Evolutionary conservation across 1,140 invertebrate genomes (phyloP).

Genomic region (Drosophila miranda): DNA sequence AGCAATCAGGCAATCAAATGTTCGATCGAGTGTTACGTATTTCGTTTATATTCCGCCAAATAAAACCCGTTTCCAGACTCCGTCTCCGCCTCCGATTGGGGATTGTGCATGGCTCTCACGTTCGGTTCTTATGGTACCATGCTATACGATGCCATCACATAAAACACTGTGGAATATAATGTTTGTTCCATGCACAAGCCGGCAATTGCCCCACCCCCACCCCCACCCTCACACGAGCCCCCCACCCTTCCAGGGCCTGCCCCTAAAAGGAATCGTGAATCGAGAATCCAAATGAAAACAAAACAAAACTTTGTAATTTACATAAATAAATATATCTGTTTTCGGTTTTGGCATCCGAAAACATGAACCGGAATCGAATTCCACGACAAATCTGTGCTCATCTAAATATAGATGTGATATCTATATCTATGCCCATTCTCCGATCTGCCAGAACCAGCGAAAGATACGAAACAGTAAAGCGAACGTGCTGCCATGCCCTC

Average conservation of each 20-base stretch:
- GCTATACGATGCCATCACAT: constrained; percentile 49
- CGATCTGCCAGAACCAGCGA: constrained; percentile 1
- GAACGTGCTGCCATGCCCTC: not conserved
- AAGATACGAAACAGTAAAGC: constrained; percentile 36
- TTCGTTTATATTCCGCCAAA: too few relatives aligned
- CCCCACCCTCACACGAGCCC: not conserved
- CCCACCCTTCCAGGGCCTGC: not conserved
- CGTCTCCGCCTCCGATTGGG: too few relatives aligned
- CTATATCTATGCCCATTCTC: too few relatives aligned
- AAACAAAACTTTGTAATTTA: constrained; percentile 11
- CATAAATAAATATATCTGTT: constrained; percentile 9
- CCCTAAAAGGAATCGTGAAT: not conserved
- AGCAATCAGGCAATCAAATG: too few relatives aligned
- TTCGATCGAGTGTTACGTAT: too few relatives aligned
- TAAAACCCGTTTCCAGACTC: too few relatives aligned
- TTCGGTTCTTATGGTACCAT: constrained; percentile 12
- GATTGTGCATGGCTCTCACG: constrained; percentile 9
- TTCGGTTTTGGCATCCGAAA: not conserved
- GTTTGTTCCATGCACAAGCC: constrained; percentile 25
- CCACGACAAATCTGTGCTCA: not conserved
- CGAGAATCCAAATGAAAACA: not conserved
- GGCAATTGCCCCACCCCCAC: constrained; percentile 2
- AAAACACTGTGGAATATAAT: constrained; percentile 45
- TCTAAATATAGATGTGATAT: too few relatives aligned
- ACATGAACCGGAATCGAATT: constrained; percentile 26